Percentiles rank a stretch among this genome's conserved stretches.
These are phyloP conservation scores for Acanthosepion pharaonis DNA, from an alignment of 2,888 invertebrate species.

Conservation along the genomic window DNA sequence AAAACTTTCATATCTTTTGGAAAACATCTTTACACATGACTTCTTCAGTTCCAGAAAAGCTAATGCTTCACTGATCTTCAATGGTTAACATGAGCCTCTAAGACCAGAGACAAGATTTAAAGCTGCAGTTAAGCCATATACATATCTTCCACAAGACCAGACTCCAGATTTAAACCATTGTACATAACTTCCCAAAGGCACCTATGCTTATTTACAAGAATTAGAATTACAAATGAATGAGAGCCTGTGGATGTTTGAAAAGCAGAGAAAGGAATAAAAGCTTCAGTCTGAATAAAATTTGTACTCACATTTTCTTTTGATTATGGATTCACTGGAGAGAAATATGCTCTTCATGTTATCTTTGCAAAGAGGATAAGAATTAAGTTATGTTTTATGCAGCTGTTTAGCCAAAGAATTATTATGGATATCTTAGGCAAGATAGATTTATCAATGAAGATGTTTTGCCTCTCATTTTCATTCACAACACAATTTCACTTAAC, in stretches of 20 bases:
- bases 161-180: neutral
- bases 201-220: neutral
- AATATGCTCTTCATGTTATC: neutral
- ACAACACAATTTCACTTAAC: neutral
- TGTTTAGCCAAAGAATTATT: neutral
- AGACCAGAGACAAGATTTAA: neutral
- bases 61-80: neutral
- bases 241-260: neutral
- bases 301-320: neutral
- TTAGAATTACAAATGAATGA: slow-evolving; percentile 12
- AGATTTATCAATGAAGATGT: neutral
- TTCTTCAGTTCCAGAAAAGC: neutral
- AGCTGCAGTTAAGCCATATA: neutral
- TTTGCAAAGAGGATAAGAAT: neutral
- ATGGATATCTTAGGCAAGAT: neutral
- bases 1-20: neutral
- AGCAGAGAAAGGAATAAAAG: neutral
- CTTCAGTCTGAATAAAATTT: neutral
- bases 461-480: neutral
- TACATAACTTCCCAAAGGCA: neutral
- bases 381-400: neutral
- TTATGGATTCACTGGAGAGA: neutral
- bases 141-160: neutral
- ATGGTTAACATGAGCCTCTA: neutral
- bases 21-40: neutral